phyloP scores from a whole-genome alignment of 37 sponge, comb jelly and placozoan species.

The Bolinopsis microptera region DNA sequence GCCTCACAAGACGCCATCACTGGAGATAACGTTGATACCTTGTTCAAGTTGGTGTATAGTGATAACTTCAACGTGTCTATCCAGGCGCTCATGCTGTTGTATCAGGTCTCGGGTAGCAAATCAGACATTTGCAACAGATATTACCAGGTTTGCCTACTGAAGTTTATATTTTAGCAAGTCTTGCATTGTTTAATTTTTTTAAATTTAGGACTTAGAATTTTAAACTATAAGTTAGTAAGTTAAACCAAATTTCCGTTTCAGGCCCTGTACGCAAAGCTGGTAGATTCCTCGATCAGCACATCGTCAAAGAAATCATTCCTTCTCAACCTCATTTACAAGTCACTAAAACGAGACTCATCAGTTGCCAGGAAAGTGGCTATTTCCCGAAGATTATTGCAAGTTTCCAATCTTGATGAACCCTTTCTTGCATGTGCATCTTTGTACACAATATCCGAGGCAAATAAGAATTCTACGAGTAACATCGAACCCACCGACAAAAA shows the following conservation, averaged over 20 bases:
- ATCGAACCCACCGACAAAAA: not conserved
- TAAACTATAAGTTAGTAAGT: not conserved
- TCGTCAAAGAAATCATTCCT: conserved; percentile 85
- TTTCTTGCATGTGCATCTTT: conserved; percentile 49
- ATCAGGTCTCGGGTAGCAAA: conserved; percentile 75
- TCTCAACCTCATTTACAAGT: conserved; percentile 92
- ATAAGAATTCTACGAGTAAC: not conserved
- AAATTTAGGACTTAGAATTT: not conserved
- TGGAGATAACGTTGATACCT: conserved; percentile 84
- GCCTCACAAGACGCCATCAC: conserved; percentile 77
- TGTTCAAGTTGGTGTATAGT: conserved; percentile 87
- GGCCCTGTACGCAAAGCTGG: conserved; percentile 88
- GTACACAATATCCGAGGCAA: conserved; percentile 28
- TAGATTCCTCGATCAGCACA: conserved; percentile 76
- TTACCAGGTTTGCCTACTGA: too few relatives aligned
- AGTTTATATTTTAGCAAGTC: too few relatives aligned
- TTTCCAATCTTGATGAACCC: conserved; percentile 17
- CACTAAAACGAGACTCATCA: conserved; percentile 86
- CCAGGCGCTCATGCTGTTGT: conserved; percentile 92
- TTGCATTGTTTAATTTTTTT: too few relatives aligned
- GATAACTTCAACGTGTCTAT: conserved; percentile 84
- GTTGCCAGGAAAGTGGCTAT: conserved; percentile 69
- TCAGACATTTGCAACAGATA: conserved; percentile 19
- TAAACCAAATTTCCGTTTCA: conserved; percentile 1
- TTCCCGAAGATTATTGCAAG: conserved; percentile 32